Conservation (phyloP, 1,140 invertebrate genomes). For the Hylaeus anthracinus region DNA sequence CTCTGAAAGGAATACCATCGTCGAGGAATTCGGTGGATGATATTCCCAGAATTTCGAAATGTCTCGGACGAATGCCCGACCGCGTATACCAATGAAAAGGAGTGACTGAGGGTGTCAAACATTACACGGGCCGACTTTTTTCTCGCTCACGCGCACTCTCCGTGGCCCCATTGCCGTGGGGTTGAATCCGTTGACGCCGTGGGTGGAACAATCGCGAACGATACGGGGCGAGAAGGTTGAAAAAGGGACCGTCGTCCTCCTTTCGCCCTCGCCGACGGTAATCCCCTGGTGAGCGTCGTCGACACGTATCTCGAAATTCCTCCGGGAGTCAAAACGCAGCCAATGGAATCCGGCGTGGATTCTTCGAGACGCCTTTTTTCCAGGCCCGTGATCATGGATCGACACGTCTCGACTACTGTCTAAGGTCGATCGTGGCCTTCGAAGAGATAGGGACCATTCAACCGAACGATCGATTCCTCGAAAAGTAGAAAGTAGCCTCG, state of each 20-base stretch:
- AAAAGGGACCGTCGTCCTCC: constrained; percentile 11
- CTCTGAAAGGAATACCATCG: too few species aligned
- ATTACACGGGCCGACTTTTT: constrained; percentile 25
- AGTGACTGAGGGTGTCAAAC: neutral
- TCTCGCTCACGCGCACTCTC: constrained; percentile 19
- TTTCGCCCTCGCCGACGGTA: constrained; percentile 34
- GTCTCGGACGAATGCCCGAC: constrained; percentile 26
- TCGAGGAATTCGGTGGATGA: neutral
- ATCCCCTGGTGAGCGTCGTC: constrained; percentile 33
- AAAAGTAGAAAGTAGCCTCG: neutral
- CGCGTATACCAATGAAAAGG: constrained; percentile 12
- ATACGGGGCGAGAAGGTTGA: constrained; percentile 20
- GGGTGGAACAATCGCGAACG: constrained; percentile 46
- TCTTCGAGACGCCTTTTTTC: neutral
- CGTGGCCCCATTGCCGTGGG: neutral
- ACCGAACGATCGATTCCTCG: neutral
- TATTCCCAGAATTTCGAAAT: constrained; percentile 39
- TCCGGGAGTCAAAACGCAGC: neutral
- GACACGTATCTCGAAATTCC: constrained; percentile 54
- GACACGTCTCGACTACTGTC: constrained; percentile 9
- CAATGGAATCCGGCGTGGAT: neutral
- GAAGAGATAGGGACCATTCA: neutral
- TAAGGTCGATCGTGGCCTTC: neutral
- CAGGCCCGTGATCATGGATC: neutral
- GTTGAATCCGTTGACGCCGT: constrained; percentile 24